phyloP scores from a whole-genome alignment of 37 sponge, comb jelly and placozoan species.

The Crambe crambe region DNA sequence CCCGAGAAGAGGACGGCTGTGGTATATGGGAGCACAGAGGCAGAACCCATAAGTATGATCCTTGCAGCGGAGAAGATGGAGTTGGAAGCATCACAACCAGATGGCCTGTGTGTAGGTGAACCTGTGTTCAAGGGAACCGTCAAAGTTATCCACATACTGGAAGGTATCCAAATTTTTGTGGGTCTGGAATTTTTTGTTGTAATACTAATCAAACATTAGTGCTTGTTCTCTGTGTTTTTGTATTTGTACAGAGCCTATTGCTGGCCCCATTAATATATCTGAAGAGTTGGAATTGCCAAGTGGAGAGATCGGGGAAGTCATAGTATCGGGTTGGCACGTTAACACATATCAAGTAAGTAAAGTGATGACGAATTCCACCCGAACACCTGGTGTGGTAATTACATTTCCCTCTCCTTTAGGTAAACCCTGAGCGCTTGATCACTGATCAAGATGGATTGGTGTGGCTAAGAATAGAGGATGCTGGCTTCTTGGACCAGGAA shows the following conservation, averaged over 20 bases:
- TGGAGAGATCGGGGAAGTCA: conserved; percentile 70
- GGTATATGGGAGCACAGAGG: conserved; percentile 85
- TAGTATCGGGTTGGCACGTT: conserved; percentile 87
- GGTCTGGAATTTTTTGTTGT: too few species aligned
- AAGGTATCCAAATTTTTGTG: conserved; percentile 35
- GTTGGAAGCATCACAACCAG: conserved; percentile 25
- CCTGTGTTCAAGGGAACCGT: conserved; percentile 68
- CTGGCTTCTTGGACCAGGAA: conserved; percentile 84
- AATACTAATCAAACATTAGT: too few species aligned
- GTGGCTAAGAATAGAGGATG: conserved; percentile 86
- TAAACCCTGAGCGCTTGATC: conserved; percentile 45
- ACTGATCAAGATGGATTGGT: conserved; percentile 48
- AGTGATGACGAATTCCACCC: not conserved
- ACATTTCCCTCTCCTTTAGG: conserved; percentile 28
- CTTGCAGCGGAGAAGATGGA: conserved; percentile 57
- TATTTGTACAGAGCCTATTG: conserved; percentile 12
- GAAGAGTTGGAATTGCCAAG: conserved; percentile 40
- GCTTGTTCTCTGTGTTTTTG: not conserved
- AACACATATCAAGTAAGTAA: conserved; percentile 73
- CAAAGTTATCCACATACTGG: conserved; percentile 43
- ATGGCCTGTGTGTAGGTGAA: conserved; percentile 77
- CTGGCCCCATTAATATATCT: conserved; percentile 39
- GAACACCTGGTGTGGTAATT: too few species aligned
- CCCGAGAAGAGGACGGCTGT: conserved; percentile 26
- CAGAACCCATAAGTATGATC: conserved; percentile 76